Base-by-base conservation (phyloP, 2,113 vertebrate genomes). In the Ondatra zibethicus region DNA sequence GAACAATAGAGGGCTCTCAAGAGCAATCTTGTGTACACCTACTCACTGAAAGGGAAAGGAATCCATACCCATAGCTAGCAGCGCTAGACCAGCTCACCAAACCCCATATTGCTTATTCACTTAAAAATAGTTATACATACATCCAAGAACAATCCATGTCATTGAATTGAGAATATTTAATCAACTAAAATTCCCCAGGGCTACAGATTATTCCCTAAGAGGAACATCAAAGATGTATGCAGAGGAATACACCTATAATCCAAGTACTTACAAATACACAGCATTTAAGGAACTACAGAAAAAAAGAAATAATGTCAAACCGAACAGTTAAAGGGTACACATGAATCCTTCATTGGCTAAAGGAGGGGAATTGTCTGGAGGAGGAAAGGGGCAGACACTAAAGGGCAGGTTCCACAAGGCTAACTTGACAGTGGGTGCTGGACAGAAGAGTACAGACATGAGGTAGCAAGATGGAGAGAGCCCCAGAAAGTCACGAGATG, bases 361-460 rank as follows among this genome's bases (percentile, higher is more conserved):
- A 50, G 45, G 45, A 4, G 7, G 12, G 14, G 5, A 11, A n/a
- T 3, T 33, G 33, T 9, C 31, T 16, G 47, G 1, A 88, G 7
- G 21, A 12, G 39, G 14, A 3, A 36, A 16, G 61, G 29, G 8
- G 19, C 52, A 42, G 21, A 9, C 21, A 27, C 4, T 3, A 1
- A 45, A 1, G 3, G 45, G 21, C 17, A 2, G n/a, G 13, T 0
- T 27, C 39, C 23, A 4, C 72, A 42, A 75, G 16, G 11, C 66
- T 52, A 4, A 29, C 10, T 29, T 16, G 31, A 12, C 52, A 81
- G 17, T 16, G n/a, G 14, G 17, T 23, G 14, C 7, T 21, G 8
- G 0, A 2, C 19, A 36, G n/a, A 1, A 25, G 85, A 58, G 4
- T 6, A 17, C 3, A 66, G 58, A 13, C 12, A 3, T 0, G 45